Conservation (phyloP, 2,113 vertebrate genomes). For the Dipodomys spectabilis region DNA sequence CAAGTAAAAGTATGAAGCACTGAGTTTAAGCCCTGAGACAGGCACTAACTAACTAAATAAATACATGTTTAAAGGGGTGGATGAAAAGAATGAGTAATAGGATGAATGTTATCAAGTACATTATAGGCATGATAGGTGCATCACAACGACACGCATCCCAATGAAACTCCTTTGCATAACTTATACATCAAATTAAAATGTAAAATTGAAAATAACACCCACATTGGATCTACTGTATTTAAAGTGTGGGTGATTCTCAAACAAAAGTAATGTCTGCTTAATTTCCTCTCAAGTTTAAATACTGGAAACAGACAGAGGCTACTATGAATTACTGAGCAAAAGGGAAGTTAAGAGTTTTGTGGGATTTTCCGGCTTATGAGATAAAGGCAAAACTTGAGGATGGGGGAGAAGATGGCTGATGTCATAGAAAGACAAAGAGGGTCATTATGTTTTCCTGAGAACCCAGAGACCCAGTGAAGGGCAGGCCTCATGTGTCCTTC, state of each 20-base stretch:
- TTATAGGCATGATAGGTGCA: too few relatives aligned
- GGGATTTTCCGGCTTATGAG: neutral
- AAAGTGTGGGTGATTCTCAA: neutral
- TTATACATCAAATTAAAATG: too few relatives aligned
- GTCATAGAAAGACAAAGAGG: neutral
- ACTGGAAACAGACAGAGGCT: neutral
- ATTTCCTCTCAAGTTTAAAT: slow-evolving; percentile 28
- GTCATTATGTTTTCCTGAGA: neutral
- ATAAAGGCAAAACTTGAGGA: neutral
- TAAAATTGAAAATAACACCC: too few relatives aligned
- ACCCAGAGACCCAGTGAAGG: neutral
- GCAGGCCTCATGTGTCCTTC: neutral
- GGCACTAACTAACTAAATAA: too few relatives aligned
- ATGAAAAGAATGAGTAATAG: too few relatives aligned
- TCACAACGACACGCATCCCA: too few relatives aligned
- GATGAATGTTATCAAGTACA: too few relatives aligned
- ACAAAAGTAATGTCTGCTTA: neutral
- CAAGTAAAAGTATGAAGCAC: too few relatives aligned
- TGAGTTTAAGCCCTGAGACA: too few relatives aligned
- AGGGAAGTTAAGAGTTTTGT: neutral
- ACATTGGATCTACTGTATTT: neutral
- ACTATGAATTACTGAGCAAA: neutral
- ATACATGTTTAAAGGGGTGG: too few relatives aligned
- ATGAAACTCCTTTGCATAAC: too few relatives aligned
- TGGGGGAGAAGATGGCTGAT: neutral